Evolutionary conservation across 2,888 invertebrate genomes (phyloP), one percentile per base, ranked within the genome.

Genomic region (Tachina fera): DNA sequence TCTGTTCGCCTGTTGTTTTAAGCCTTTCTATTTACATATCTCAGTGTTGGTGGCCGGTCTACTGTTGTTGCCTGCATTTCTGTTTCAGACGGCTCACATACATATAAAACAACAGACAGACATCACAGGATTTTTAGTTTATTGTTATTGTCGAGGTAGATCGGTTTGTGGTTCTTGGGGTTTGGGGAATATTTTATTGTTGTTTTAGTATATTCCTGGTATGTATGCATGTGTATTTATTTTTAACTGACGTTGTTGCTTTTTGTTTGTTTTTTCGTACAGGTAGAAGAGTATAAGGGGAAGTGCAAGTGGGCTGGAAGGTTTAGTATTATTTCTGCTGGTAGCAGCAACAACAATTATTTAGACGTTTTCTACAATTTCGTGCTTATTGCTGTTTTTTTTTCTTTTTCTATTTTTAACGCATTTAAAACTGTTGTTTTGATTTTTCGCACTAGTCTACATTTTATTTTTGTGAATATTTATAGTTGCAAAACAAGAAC

Each of bases 1-100:
- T 70, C 63, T 70, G 75, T 74, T 74, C 71, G 79, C 79, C 70
- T 49, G 31, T 75, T 63, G 70, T 70, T 79, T 72, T 68, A 39
- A 47, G 61, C 41, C n/a, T 43, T 56, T 80, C 13, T 16, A 10
- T n/a, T n/a, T n/a, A n/a, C n/a, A n/a, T n/a, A n/a, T 39, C 9
- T 63, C 19, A 49, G 9, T 49, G 13, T 70, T 67, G 41, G 53
- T 70, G 47, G 56, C 71, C 71, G 53, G 77, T 51, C 70, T 70
- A 65, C 47, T 47, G 45, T 45, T 56, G 53, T 45, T 51, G 78
- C 67, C 31, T 67, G 70, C 68, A 70, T 58, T 41, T 51, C 9
- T 43, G 19, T 77, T 58, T 58, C n/a, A 45, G 49, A 65, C n/a
- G 60, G 14, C 45, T 31, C 31, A 31, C 31, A 31, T n/a, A n/a